Evolutionary conservation across 2,797 vertebrate genomes (phyloP).

Genomic region (Parambassis ranga): DNA sequence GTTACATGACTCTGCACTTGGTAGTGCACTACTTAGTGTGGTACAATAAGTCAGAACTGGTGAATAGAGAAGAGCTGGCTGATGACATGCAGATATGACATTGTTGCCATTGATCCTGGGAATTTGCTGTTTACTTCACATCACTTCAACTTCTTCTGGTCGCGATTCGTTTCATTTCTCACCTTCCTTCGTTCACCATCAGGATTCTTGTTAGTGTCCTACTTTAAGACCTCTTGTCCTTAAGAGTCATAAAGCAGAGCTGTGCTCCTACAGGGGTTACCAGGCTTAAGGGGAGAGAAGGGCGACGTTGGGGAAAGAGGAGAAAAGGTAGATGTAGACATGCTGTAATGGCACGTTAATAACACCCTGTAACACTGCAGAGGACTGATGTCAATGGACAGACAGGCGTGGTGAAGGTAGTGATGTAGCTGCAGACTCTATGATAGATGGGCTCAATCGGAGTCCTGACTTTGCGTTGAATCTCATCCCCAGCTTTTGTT

Average conservation of each 20-base stretch:
- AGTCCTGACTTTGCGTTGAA: conserved; percentile 8
- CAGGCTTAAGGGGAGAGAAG: conserved; percentile 96
- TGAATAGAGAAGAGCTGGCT: too few species aligned
- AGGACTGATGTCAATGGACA: conserved; percentile 86
- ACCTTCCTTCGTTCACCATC: neutral
- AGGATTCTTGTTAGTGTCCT: neutral
- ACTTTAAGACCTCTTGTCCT: neutral
- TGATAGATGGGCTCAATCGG: neutral
- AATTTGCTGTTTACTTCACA: neutral
- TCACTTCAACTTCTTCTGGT: neutral
- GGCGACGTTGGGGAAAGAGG: conserved; percentile 97
- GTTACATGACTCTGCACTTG: too few species aligned
- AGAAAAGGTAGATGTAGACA: conserved; percentile 94
- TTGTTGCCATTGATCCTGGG: neutral
- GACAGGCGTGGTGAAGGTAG: conserved; percentile 16
- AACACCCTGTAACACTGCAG: conserved; percentile 46
- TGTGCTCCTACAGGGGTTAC: conserved; percentile 92
- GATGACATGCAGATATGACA: too few species aligned
- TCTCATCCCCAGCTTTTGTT: conserved; percentile 48
- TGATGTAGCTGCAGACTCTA: too few species aligned
- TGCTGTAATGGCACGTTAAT: conserved; percentile 31
- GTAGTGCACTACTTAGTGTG: too few species aligned
- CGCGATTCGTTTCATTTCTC: neutral
- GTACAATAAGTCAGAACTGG: too few species aligned
- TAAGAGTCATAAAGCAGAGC: conserved; percentile 55